Evolutionary conservation across 2,888 invertebrate species (phyloP).

Genomic region (Eupithecia tripunctaria): DNA sequence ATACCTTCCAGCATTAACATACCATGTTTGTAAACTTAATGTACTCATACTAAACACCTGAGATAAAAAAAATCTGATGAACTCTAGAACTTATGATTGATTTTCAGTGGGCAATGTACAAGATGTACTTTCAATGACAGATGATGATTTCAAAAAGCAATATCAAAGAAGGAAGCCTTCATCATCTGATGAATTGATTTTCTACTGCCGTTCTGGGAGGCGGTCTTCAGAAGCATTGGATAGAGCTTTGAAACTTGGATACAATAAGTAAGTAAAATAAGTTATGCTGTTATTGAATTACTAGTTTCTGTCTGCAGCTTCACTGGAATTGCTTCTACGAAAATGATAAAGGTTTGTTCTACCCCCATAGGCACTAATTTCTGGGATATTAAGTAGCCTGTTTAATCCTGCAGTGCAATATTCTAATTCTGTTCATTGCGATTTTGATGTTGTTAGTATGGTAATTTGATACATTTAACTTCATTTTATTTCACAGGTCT

Average conservation of each 20-base stretch:
- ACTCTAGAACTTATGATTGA: background rate
- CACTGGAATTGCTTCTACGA: too few species aligned
- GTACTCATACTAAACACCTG: background rate
- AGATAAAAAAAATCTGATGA: background rate
- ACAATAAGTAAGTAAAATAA: slow-evolving; percentile 63
- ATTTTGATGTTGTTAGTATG: background rate
- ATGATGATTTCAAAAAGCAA: slow-evolving; percentile 69
- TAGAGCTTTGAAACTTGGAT: slow-evolving; percentile 75
- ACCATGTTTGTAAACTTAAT: slow-evolving; percentile 82
- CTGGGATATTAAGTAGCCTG: background rate
- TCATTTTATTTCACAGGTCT: slow-evolving; percentile 59
- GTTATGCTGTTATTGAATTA: background rate
- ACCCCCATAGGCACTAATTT: background rate
- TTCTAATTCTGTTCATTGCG: too few species aligned
- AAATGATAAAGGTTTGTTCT: background rate
- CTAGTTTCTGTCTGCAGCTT: background rate
- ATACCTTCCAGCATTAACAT: slow-evolving; percentile 91
- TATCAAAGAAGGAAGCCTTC: slow-evolving; percentile 70
- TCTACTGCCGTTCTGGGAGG: slow-evolving; percentile 75
- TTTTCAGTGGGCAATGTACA: slow-evolving; percentile 65
- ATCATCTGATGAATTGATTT: slow-evolving; percentile 71
- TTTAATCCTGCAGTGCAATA: too few species aligned
- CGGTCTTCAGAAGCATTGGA: slow-evolving; percentile 71
- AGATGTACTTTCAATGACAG: slow-evolving; percentile 67
- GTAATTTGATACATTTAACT: background rate